Conservation (phyloP, 2,797 vertebrate species). For the Syngnathus acus region DNA sequence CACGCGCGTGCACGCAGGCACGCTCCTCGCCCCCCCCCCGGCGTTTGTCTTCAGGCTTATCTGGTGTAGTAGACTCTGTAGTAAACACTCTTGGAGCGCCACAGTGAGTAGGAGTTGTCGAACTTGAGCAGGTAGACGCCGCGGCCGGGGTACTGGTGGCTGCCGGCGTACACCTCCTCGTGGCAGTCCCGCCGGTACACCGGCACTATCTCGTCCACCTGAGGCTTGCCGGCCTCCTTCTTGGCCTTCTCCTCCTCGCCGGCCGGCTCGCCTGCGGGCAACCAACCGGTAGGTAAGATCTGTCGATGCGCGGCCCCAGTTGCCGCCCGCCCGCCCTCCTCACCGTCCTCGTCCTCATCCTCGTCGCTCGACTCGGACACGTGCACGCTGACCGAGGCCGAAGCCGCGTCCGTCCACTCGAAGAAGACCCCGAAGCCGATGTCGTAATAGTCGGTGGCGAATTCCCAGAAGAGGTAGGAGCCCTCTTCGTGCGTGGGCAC, state of each 20-base stretch:
- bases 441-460: slow-evolving; percentile 98
- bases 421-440: slow-evolving; percentile 98
- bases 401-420: slow-evolving; percentile 97
- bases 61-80: slow-evolving; percentile 99
- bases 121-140: slow-evolving; percentile 99
- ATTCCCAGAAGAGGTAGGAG: slow-evolving; percentile 99
- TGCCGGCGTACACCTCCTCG: slow-evolving; percentile 96
- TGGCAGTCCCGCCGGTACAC: slow-evolving; percentile 99
- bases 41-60: slow-evolving; percentile 77
- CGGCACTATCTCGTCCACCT: slow-evolving; percentile 98
- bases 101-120: slow-evolving; percentile 99
- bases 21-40: slow-evolving; percentile 56
- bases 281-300: neutral
- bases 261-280: slow-evolving; percentile 68
- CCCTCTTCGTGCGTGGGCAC: slow-evolving; percentile 98
- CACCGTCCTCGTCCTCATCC: slow-evolving; percentile 96
- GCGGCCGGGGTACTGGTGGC: slow-evolving; percentile 96
- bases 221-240: slow-evolving; percentile 87
- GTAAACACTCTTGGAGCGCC: slow-evolving; percentile 98
- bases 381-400: slow-evolving; percentile 93
- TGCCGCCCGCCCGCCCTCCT: slow-evolving; percentile 13
- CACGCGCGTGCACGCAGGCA: slow-evolving; percentile 17
- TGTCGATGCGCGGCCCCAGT: too few relatives aligned
- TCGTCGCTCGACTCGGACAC: slow-evolving; percentile 98
- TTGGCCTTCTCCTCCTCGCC: slow-evolving; percentile 88